Evolutionary conservation across 2,797 vertebrate genomes (phyloP).

Genomic region (Garrulus glandarius): DNA sequence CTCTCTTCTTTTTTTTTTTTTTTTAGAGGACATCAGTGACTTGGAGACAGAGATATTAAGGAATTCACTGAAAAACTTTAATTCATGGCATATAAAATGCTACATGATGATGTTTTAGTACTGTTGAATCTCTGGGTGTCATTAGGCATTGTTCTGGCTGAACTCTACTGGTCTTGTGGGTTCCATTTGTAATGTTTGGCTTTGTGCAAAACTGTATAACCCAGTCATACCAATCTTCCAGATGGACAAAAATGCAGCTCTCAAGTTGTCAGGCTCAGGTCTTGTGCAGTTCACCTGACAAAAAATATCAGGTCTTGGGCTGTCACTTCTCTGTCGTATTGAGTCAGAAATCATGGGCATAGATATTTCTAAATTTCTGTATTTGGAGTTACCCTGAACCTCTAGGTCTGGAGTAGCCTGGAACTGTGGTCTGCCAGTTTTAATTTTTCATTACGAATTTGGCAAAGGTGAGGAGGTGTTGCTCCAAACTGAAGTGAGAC

Average conservation of each 20-base stretch:
- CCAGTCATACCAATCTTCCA: not conserved
- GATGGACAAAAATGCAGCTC: not conserved
- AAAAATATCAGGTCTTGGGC: not conserved
- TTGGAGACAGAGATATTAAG: not conserved
- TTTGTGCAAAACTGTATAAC: not conserved
- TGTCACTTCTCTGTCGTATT: not conserved
- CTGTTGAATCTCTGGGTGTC: not conserved
- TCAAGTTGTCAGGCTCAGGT: not conserved
- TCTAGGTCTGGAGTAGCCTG: not conserved
- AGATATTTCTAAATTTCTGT: not conserved
- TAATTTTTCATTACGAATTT: not conserved
- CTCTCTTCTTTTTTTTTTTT: not conserved
- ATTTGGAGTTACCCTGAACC: not conserved
- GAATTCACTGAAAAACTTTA: not conserved
- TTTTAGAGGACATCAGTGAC: not conserved
- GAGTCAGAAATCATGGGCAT: not conserved
- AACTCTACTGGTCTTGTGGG: not conserved
- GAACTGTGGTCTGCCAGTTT: not conserved
- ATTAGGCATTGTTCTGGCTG: not conserved
- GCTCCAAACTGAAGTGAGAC: not conserved
- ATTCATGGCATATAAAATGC: not conserved
- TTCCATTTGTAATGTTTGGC: not conserved
- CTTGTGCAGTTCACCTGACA: not conserved
- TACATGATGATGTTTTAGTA: not conserved
- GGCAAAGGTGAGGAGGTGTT: not conserved